Base-by-base conservation (phyloP, 2,888 invertebrate genomes). In the Ashinkailepas kermadecensis region DNA sequence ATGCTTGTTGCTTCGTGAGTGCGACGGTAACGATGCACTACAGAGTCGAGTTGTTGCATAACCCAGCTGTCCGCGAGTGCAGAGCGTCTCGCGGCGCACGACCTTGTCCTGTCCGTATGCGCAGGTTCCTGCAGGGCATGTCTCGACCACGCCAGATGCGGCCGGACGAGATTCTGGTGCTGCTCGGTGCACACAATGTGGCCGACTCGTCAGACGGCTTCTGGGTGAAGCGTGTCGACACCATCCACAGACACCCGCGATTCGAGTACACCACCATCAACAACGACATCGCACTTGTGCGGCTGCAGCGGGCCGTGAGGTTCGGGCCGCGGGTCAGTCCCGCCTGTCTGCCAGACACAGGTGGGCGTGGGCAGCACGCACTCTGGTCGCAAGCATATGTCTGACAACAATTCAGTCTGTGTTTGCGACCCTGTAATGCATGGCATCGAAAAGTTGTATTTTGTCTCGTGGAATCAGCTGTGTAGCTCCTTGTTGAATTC, bases 121-220 rank as follows among this genome's bases (percentile, higher is more conserved):
- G 25, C 56, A 74, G 74, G 54, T 74, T 74, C 56, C 56, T 74
- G 74, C 74, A 74, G 74, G 74, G 74, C 18, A 74, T 74, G 74
- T 6, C 10, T 9, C 7, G 54, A 18, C 74, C 74, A 0, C 74
- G 74, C 3, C 21, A 54, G 9, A 18, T 74, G 18, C 74, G 74
- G 7, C 7, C 54, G 9, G 21, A 54, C 54, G 74, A 74, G 21
- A 54, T 74, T 21, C 21, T 4, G 8, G 21, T 74, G 9, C 74
- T 74, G 2, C 74, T 74, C 8, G 74, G 74, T 0, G 74, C 74
- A 11, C 74, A 74, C 56, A 74, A 74, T 21, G 74, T 74, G 10
- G 12, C 74, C 0, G 74, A 74, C 56, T 1, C 74, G 56, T 1
- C 8, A 8, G 74, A 74, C 74, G 74, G 56, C 54, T 74, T 74